Evolutionary conservation across 2,113 vertebrate genomes (phyloP).

Genomic region (Megaceryle maxima): DNA sequence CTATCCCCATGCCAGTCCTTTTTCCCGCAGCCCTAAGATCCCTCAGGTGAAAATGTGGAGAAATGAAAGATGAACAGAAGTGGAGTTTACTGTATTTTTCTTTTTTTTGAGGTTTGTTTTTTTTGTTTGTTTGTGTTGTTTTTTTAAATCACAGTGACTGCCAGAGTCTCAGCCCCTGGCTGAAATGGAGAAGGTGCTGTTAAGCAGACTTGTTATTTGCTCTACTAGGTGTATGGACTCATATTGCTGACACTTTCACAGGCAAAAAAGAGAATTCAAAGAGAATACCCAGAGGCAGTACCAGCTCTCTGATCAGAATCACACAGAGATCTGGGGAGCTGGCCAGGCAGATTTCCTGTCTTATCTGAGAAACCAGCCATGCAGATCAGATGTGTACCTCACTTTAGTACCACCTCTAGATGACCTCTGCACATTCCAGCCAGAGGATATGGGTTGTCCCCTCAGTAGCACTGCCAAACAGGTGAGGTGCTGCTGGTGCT

Average conservation of each 20-base stretch:
- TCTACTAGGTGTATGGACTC: neutral
- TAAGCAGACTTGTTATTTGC: neutral
- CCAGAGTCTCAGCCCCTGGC: neutral
- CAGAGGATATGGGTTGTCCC: rapidly evolving
- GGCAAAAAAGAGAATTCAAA: neutral
- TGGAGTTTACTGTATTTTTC: neutral
- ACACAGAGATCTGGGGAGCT: neutral
- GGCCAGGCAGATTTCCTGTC: neutral
- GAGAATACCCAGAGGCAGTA: neutral
- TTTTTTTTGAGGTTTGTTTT: neutral
- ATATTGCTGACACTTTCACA: neutral
- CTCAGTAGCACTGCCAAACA: rapidly evolving
- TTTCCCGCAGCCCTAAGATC: neutral
- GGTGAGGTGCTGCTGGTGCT: rapidly evolving
- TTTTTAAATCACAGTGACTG: neutral
- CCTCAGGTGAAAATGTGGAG: neutral
- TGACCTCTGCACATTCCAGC: neutral
- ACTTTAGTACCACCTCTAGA: neutral
- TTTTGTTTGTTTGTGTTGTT: neutral
- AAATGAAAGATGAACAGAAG: neutral
- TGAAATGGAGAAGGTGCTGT: neutral
- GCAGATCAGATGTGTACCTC: neutral
- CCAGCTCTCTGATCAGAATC: neutral
- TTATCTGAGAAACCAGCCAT: neutral
- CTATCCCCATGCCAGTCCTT: neutral